Evolutionary conservation across 2,888 invertebrate genomes (phyloP).

Genomic region (Mesochorus sp.): DNA sequence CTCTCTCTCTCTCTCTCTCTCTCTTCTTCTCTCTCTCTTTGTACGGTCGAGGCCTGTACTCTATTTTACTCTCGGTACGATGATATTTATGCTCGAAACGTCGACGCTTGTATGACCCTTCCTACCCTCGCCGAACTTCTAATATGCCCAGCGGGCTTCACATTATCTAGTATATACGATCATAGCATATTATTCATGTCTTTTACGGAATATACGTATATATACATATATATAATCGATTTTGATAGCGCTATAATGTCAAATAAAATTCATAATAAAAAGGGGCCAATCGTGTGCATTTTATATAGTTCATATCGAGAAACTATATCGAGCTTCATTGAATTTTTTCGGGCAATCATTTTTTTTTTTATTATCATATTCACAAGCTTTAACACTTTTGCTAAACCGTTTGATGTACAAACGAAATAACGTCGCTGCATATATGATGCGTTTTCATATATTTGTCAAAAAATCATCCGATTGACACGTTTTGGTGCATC

Average conservation of each 20-base stretch:
- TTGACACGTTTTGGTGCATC: neutral
- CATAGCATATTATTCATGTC: conserved; percentile 30
- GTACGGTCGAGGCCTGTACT: conserved; percentile 56
- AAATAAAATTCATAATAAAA: neutral
- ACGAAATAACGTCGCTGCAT: neutral
- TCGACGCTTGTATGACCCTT: conserved; percentile 48
- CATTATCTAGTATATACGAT: conserved; percentile 24
- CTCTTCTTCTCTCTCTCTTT: too few species aligned
- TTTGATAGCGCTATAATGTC: neutral
- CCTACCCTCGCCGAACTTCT: conserved; percentile 9
- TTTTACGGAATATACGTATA: neutral
- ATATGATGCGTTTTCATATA: neutral
- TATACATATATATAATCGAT: conserved; percentile 27
- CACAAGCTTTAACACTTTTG: too few species aligned
- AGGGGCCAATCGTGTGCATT: too few species aligned
- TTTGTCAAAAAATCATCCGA: neutral
- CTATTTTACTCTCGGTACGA: conserved; percentile 56
- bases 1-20: too few species aligned
- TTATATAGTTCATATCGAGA: too few species aligned
- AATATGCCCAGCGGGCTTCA: conserved; percentile 8
- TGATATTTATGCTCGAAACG: conserved; percentile 61
- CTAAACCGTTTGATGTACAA: neutral
- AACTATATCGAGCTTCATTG: too few species aligned
- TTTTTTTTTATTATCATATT: neutral
- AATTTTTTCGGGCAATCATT: neutral